phyloP scores from a whole-genome alignment of 2,888 invertebrate species.

The Thelaira solivaga region DNA sequence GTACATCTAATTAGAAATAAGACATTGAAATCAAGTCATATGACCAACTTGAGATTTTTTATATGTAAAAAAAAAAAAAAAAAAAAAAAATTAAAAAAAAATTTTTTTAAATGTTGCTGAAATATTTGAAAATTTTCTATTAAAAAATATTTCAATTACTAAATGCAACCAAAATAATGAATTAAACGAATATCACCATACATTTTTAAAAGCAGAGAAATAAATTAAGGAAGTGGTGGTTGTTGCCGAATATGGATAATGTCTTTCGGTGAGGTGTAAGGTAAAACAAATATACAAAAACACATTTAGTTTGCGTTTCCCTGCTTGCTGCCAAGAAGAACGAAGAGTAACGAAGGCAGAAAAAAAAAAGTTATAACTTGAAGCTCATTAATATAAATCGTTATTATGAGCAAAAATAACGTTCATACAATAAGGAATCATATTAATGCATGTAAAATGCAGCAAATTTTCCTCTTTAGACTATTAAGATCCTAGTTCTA shows the following conservation, averaged over 20 bases:
- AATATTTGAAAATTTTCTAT: no score
- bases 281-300: slow-evolving; percentile 6
- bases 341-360: no score
- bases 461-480: slow-evolving; percentile 45
- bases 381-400: slow-evolving; percentile 68
- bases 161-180: background rate
- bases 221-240: slow-evolving; percentile 44
- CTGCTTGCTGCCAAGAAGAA: background rate
- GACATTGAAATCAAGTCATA: no score
- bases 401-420: slow-evolving; percentile 64
- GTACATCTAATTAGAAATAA: no score
- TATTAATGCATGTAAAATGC: slow-evolving; percentile 57
- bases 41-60: no score
- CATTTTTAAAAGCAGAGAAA: background rate
- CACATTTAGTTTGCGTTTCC: background rate
- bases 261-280: slow-evolving; percentile 11
- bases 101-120: no score
- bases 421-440: slow-evolving; percentile 56
- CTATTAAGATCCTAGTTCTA: slow-evolving; percentile 55
- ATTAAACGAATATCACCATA: background rate
- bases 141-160: no score
- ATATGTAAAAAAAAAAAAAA: no score
- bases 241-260: background rate
- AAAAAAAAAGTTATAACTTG: slow-evolving; percentile 57
- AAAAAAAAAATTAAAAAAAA: no score